phyloP scores from a whole-genome alignment of 2,113 vertebrate species.

The Poicephalus gulielmi region DNA sequence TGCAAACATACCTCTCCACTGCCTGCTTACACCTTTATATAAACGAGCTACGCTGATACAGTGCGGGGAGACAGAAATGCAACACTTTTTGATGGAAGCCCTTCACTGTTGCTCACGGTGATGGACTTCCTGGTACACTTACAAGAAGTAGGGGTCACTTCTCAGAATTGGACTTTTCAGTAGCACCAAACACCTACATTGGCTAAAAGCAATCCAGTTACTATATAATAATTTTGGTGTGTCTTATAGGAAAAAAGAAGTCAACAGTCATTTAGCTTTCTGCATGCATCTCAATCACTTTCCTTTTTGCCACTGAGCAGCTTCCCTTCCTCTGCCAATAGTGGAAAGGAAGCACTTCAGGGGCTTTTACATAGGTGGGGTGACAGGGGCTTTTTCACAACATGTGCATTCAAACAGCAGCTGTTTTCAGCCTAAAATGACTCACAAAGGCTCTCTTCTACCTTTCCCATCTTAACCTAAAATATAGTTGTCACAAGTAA shows the following conservation, averaged over 20 bases:
- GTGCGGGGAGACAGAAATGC: neutral
- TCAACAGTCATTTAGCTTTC: neutral
- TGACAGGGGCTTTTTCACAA: conserved; percentile 31
- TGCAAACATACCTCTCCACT: rapidly evolving
- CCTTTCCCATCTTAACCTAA: neutral
- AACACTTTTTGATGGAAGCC: neutral
- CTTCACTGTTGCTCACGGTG: rapidly evolving
- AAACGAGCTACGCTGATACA: neutral
- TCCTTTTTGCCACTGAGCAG: neutral
- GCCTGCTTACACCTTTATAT: neutral
- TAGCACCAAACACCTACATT: neutral
- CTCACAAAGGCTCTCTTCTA: neutral
- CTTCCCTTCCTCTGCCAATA: neutral
- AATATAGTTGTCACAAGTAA: neutral
- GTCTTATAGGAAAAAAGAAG: neutral
- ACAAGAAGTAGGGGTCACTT: conserved; percentile 37
- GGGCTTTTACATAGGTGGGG: neutral
- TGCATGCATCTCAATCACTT: neutral
- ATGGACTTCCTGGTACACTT: conserved; percentile 36
- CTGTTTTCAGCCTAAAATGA: conserved; percentile 21
- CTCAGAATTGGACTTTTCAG: conserved; percentile 10
- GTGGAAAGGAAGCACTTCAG: neutral
- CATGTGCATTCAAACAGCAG: neutral
- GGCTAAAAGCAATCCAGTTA: neutral
- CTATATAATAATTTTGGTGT: neutral